Evolutionary conservation across 2,797 vertebrate species (phyloP).

Genomic region (Epinephelus coioides): DNA sequence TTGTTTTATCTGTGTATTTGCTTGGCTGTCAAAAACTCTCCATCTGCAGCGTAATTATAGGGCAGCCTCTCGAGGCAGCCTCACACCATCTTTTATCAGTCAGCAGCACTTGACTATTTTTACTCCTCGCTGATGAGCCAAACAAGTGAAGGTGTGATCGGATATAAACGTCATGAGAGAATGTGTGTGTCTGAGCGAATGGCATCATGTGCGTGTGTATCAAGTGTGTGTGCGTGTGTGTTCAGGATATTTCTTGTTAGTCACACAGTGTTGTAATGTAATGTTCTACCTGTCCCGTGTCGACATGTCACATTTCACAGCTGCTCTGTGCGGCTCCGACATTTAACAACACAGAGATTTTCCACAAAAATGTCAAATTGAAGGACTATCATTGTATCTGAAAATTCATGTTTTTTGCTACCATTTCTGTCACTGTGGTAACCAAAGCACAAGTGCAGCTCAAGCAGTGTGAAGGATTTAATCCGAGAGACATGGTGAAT

Average conservation of each 20-base stretch:
- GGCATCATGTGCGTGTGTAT: background rate
- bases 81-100: conserved; percentile 69
- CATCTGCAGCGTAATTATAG: conserved; percentile 68
- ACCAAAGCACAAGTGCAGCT: background rate
- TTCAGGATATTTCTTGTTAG: conserved; percentile 9
- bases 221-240: conserved; percentile 14
- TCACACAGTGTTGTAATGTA: conserved; percentile 28
- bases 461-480: background rate
- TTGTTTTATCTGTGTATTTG: conserved; percentile 65
- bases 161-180: conserved; percentile 31
- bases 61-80: conserved; percentile 53
- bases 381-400: background rate
- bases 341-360: background rate
- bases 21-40: conserved; percentile 69
- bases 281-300: background rate
- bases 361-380: background rate
- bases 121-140: conserved; percentile 52
- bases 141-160: conserved; percentile 39
- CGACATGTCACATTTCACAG: conserved; percentile 29
- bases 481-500: background rate
- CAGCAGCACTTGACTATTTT: conserved; percentile 72
- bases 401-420: background rate
- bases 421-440: background rate
- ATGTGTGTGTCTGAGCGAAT: conserved; percentile 2
- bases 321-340: conserved; percentile 14